A percentile compares a stretch with the other conserved stretches of the same genome.
Evolutionary conservation across 2,888 invertebrate genomes (phyloP).

Genomic region (Hydropsyche betteni): DNA sequence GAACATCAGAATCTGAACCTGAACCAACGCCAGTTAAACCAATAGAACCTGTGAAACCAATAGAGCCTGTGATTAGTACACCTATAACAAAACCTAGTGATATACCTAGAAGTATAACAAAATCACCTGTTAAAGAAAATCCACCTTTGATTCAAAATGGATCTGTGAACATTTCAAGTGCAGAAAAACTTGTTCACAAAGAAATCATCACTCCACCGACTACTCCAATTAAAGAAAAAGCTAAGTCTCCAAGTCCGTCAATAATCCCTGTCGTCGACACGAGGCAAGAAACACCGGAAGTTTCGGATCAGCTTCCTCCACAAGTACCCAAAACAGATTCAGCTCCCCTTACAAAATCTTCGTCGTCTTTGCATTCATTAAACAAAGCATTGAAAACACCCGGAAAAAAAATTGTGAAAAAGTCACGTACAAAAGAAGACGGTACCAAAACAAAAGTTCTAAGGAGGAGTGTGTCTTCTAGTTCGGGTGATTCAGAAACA

Average conservation of each 20-base stretch:
- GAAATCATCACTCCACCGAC: constrained; percentile 53
- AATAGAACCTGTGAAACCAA: neutral
- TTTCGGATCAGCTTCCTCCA: constrained; percentile 61
- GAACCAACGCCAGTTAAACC: neutral
- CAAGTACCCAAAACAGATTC: constrained; percentile 63
- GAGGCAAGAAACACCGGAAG: constrained; percentile 53
- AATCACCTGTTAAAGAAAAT: constrained; percentile 17
- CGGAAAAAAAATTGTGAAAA: constrained; percentile 53
- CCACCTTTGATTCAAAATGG: neutral
- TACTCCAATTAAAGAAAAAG: constrained; percentile 9
- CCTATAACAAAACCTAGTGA: neutral
- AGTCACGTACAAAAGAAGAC: constrained; percentile 55
- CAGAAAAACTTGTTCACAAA: constrained; percentile 58
- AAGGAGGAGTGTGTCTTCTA: constrained; percentile 61
- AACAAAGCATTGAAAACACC: constrained; percentile 44
- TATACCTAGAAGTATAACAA: neutral
- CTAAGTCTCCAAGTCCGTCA: neutral
- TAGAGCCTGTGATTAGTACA: neutral
- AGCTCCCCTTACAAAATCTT: constrained; percentile 37
- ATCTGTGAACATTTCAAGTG: neutral
- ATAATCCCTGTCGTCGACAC: constrained; percentile 23
- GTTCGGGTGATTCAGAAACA: constrained; percentile 60
- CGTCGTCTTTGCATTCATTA: constrained; percentile 34
- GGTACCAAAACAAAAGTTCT: constrained; percentile 55
- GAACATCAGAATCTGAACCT: constrained; percentile 33